These are phyloP conservation scores for Heliocidaris erythrogramma DNA, from an alignment of 35 echinoderm and acorn worm species.

Conservation along the genomic window DNA sequence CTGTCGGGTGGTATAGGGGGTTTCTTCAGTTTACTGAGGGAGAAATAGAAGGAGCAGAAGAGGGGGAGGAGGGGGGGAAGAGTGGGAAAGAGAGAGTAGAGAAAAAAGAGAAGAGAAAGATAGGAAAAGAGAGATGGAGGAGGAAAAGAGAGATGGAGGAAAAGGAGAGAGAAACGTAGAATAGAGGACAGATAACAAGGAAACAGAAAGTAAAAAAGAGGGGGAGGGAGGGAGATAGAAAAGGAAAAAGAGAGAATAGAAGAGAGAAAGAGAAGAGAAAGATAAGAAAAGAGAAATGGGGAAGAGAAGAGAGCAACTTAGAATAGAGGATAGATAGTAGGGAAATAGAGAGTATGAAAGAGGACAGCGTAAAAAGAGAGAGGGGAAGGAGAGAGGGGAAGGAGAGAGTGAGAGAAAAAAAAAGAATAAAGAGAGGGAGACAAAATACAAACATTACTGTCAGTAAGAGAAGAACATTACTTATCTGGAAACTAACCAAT, in stretches of 20 bases:
- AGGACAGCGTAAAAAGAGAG: neutral
- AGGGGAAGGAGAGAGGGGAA: neutral
- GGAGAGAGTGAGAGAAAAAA: neutral
- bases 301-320: neutral
- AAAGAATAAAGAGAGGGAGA: neutral
- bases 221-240: neutral
- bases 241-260: neutral
- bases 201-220: neutral
- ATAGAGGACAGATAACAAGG: too few species aligned
- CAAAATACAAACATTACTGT: neutral
- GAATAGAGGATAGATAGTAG: too few species aligned
- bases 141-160: neutral
- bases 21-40: constrained; percentile 63
- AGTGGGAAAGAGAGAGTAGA: neutral
- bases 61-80: neutral
- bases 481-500: too few species aligned
- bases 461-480: too few species aligned
- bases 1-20: constrained; percentile 44
- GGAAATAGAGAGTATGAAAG: neutral
- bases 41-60: constrained; percentile 20
- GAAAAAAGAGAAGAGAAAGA: neutral
- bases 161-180: neutral
- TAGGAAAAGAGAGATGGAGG: neutral
- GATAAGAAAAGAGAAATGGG: neutral
- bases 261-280: neutral